Evolutionary conservation across 2,113 vertebrate genomes (phyloP).

Genomic region (crab-eating macaque (Macaca fascicularis)): T2T-MFA8v1.1 NC_088379.1:157451001-157451500

Average conservation of each 20-base stretch:
- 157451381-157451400: not conserved
- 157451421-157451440: conserved; percentile 35
- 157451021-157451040: not conserved
- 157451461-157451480: not conserved
- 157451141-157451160: not conserved
- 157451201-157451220: not conserved
- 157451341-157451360: not conserved
- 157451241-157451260: not conserved
- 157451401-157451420: not conserved
- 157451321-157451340: not conserved
- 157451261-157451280: not conserved
- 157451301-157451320: not conserved
- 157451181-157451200: not conserved
- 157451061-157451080: not conserved
- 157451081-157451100: not conserved
- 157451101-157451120: not conserved
- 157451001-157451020: not conserved
- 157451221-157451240: not conserved
- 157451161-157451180: not conserved
- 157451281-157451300: not conserved
- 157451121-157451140: not conserved
- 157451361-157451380: not conserved
- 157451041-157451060: not conserved
- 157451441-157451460: not conserved
- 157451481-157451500: not conserved